Conservation (phyloP, 2,888 invertebrate species). For the Cataglyphis rosenhaueri region DNA sequence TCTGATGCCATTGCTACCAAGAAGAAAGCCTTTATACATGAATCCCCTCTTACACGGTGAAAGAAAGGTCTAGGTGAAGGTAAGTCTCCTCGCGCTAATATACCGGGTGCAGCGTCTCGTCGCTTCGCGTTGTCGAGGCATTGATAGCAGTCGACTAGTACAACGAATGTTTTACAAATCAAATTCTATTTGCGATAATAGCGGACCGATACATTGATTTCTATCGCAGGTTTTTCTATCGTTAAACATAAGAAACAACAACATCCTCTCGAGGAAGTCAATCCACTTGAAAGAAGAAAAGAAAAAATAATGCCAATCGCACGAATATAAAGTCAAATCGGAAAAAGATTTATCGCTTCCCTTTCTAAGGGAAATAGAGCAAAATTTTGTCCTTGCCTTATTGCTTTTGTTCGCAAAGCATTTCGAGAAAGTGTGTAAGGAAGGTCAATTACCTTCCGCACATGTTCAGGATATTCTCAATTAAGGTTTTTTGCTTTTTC, state of each 20-base stretch:
- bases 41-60: conserved; percentile 83
- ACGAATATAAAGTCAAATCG: neutral
- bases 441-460: conserved; percentile 19
- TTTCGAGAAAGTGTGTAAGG: conserved; percentile 30
- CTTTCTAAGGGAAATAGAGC: neutral
- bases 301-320: neutral
- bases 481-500: conserved; percentile 5
- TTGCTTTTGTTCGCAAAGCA: neutral
- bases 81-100: conserved; percentile 76
- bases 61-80: conserved; percentile 86
- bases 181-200: conserved; percentile 55
- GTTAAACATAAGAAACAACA: conserved; percentile 18
- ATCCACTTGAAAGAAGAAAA: conserved; percentile 9
- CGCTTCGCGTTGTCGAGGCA: conserved; percentile 8
- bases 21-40: conserved; percentile 84
- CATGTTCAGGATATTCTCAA: conserved; percentile 28
- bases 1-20: conserved; percentile 83
- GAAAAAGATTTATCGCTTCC: conserved; percentile 12
- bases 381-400: conserved; percentile 25
- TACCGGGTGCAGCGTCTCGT: conserved; percentile 59
- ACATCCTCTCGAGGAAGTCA: conserved; percentile 25
- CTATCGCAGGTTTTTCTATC: conserved; percentile 41
- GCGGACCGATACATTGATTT: conserved; percentile 45
- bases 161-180: conserved; percentile 53
- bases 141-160: conserved; percentile 41